Percentiles rank a stretch among this genome's conserved stretches.
Conservation (phyloP, 2,113 vertebrate species). For the Prionailurus bengalensis region DNA sequence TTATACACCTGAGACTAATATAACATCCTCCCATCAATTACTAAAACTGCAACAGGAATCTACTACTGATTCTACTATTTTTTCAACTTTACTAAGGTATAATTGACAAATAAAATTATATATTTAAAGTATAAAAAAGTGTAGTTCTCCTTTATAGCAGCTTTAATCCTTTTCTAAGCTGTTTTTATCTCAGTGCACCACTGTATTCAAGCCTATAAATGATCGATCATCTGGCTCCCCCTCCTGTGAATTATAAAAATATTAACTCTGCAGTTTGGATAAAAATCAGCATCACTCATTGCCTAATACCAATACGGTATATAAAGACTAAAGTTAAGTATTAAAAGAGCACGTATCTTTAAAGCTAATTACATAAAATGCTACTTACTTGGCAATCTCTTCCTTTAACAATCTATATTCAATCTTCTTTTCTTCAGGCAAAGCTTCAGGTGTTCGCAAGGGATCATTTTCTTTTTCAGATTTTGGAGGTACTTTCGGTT, state of each 20-base stretch:
- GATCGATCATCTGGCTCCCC: constrained; percentile 27
- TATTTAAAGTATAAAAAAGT: background rate
- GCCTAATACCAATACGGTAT: background rate
- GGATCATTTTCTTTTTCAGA: constrained; percentile 98
- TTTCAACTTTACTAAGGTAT: background rate
- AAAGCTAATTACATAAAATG: constrained; percentile 43
- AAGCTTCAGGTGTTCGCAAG: constrained; percentile 91
- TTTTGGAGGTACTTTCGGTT: constrained; percentile 92
- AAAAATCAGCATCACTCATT: constrained; percentile 43
- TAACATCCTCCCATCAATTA: background rate
- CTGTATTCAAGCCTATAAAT: background rate
- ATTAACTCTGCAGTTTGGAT: background rate
- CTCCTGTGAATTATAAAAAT: constrained; percentile 23
- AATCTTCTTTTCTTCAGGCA: constrained; percentile 93
- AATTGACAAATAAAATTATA: background rate
- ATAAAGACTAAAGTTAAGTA: background rate
- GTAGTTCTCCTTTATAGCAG: background rate
- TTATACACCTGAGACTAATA: background rate
- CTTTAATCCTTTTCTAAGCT: constrained; percentile 32
- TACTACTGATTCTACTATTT: background rate
- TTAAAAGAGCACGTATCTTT: background rate
- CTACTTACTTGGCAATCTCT: constrained; percentile 94
- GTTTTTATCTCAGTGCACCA: background rate
- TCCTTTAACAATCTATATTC: constrained; percentile 95
- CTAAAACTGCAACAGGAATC: background rate